Conservation (phyloP, 2,888 invertebrate species). For the Netelia fuscicornis region DNA sequence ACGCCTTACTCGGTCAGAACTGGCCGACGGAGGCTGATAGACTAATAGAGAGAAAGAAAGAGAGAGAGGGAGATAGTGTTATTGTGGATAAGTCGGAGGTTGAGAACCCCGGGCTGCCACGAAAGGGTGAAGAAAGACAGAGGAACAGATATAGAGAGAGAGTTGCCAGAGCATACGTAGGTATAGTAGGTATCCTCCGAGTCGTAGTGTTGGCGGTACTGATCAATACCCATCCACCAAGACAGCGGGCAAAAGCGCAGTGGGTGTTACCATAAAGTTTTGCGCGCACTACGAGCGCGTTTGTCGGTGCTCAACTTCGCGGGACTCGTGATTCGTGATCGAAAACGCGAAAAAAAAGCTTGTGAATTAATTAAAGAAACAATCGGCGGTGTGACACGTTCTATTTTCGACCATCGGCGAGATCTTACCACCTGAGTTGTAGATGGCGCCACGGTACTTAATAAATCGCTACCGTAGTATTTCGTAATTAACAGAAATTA, state of each 20-base stretch:
- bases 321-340: neutral
- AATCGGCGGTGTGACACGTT: too few species aligned
- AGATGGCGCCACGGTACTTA: too few species aligned
- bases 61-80: neutral
- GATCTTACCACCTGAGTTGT: too few species aligned
- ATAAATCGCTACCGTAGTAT: too few species aligned
- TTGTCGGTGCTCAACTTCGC: constrained; percentile 50
- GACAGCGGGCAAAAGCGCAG: constrained; percentile 63
- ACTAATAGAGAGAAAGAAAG: constrained; percentile 3
- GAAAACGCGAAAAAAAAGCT: too few species aligned
- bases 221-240: constrained; percentile 81
- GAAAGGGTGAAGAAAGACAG: neutral
- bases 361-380: too few species aligned
- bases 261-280: constrained; percentile 64
- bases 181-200: constrained; percentile 80
- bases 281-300: constrained; percentile 28
- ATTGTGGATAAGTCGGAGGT: constrained; percentile 31
- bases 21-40: constrained; percentile 11
- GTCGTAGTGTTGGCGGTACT: constrained; percentile 78
- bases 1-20: constrained; percentile 60
- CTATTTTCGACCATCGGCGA: too few species aligned
- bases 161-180: constrained; percentile 64
- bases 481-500: too few species aligned
- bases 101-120: constrained; percentile 6
- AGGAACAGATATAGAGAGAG: neutral